Base-by-base conservation (phyloP, 2,888 invertebrate genomes). In the Zaprionus bogoriensis region DNA sequence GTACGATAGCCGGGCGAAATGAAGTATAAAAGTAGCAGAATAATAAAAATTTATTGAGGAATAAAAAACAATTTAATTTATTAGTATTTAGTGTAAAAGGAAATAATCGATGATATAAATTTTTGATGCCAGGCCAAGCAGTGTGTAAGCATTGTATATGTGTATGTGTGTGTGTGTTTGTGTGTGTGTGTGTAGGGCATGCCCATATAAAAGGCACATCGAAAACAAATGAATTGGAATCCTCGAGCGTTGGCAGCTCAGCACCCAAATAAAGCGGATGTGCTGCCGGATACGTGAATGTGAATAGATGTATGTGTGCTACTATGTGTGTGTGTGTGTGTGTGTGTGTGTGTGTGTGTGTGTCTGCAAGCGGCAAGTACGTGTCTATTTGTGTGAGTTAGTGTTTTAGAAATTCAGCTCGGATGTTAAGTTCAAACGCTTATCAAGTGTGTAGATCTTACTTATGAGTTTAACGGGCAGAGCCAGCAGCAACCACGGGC, bases 41-140 rank as follows among this genome's bases (percentile, higher is more conserved):
- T 88, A 89, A 90, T 89, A 89, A 89, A 89, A 89, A 89, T 88
- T 89, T 89, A 89, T 88, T 87, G 83, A 79, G 75, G 87, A 88
- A 89, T 89, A 89, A 88, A 88, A 89, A 87, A 88, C 87, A 88
- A 89, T 89, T 89, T 87, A 88, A 90, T 90, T 90, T 90, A 89
- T 89, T 88, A 87, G 85, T 86, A 87, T 89, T 90, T 87, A 89
- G 89, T 87, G 87, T 75, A 76, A 75, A 75, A 73, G 77, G 77
- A 88, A 87, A 78, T 86, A 88, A 86, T 83, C 80, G 87, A 87
- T 83, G 78, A 76, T 73, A 87, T 89, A 88, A 88, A 87, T 87
- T 87, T 77, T 86, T 84, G 84, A 83, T 83, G 74, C 71, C 59
- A 45, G 38, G 47, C 61, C 51, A 63, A 32, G 64, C 51, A 22